Evolutionary conservation across 2,888 invertebrate genomes (phyloP), one percentile per base, ranked within the genome.

Genomic region (Galerucella nymphaeae): DNA sequence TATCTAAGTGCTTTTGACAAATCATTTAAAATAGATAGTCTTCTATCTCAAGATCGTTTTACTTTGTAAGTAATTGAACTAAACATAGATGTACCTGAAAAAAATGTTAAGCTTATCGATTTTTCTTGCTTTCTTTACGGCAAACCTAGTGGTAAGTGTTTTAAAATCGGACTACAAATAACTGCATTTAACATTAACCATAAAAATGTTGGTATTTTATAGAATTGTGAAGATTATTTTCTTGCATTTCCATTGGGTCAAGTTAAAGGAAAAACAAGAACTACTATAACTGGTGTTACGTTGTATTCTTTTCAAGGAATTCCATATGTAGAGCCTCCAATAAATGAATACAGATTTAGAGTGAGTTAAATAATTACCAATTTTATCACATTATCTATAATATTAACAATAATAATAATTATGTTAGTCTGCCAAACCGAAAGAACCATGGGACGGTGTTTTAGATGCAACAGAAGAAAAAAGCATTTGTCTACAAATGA

Each of bases 241-340:
- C 30, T 77, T 53, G 38, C 75, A 55, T 66, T 77, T 41, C 75
- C 77, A 16, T 64, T 76, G 73, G 79, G 79, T 14, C 20, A 61
- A 70, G 74, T 79, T 11, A 75, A 69, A 58, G 80, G 80, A 30
- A 23, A 69, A 14, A 70, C 75, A 13, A 68, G 75, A 57, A 61
- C 67, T 9, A 80, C 80, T 2, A 71, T 69, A 53, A 69, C 61
- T 10, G 78, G 78, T 14, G 71, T 70, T 2, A 73, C 67, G 23
- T 78, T 78, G 58, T 76, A 75, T 48, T 75, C 76, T 10, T 82
- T 81, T 69, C 75, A 76, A 66, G 79, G 80, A 16, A 77, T 82
- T n/a, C 79, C 79, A 20, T 82, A 76, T 70, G 82, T 79, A 1
- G 71, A 80, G 69, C 80, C 79, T 20, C 82, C 82, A n/a, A 30